Evolutionary conservation across 1,140 invertebrate genomes (phyloP), one percentile per base, ranked within the genome.

Genomic region (Parapsyche elsis): DNA sequence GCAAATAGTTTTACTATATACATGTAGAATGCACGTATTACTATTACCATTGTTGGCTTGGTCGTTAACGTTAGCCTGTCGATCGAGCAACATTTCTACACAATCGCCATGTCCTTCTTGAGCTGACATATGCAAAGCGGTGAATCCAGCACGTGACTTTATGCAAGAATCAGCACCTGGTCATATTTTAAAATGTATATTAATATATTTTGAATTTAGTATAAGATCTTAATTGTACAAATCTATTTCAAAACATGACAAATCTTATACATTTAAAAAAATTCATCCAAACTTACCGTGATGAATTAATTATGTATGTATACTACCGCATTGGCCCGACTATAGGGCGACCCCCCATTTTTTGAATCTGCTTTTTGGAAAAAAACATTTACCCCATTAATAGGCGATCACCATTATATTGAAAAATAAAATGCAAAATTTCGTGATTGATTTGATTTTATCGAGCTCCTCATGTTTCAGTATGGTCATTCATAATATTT

Each of bases 51-150:
- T 91, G 79, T 89, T 96, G 30, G 97, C 95, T 84, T 94, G 93
- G 75, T 93, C 92, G 87, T 97, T 97, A 16, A 96, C 93, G 85
- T 96, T 93, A 71, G 95, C 96, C 78, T 94, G 92, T 86, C 96
- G 92, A 85, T 97, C 95, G 23, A 99, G 92, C 53, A 99, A 91
- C 81, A 99, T 91, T 38, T 95, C 94, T 0, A 96, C 93, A 91
- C 98, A 98, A 84, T 99, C 96, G 16, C 94, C 92, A 85, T 99
- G 95, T 0, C 97, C 98, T 88, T 98, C 97, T 87, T 98, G 96
- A 5, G 96, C 92, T 38, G 96, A 95, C 85, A 98, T 92, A 91
- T 99, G 97, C n/a, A 99, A 87, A 7, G 98, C 95, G 38, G 96
- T 97, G 86, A 98, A 98, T 12, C 97, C 94, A 14, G 94, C 95